Evolutionary conservation across 1,140 invertebrate species (phyloP).

Genomic region (Ceratina calcarata): DNA sequence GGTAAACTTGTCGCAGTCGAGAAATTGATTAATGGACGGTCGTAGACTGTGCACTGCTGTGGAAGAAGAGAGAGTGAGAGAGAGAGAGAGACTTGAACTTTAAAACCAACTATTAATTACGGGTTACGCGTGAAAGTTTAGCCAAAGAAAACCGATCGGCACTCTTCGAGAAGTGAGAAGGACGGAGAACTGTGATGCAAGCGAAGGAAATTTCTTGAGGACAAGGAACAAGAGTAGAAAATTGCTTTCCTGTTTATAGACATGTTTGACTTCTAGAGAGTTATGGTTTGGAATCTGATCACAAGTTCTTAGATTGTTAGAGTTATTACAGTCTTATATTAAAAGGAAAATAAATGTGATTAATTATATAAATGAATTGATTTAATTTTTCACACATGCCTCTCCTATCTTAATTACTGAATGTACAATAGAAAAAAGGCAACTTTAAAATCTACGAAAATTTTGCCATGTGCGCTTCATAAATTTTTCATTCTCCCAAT

Average conservation of each 20-base stretch:
- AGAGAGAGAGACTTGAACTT: constrained; percentile 13
- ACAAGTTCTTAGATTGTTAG: too few species aligned
- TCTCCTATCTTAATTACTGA: too few species aligned
- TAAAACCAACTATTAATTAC: constrained; percentile 45
- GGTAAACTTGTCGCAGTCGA: constrained; percentile 29
- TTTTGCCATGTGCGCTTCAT: neutral
- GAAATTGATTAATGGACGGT: constrained; percentile 42
- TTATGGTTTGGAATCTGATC: neutral
- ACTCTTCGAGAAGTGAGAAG: neutral
- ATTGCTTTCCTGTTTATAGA: neutral
- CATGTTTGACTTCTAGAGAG: neutral
- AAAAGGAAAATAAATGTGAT: too few species aligned
- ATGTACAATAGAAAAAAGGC: too few species aligned
- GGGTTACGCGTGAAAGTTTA: neutral
- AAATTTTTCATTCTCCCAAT: too few species aligned
- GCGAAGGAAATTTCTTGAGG: neutral
- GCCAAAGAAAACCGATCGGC: neutral
- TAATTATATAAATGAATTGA: too few species aligned
- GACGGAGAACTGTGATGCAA: neutral
- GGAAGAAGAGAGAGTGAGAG: neutral
- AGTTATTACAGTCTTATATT: too few species aligned
- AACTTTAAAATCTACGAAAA: neutral
- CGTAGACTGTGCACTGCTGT: neutral
- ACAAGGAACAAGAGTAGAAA: neutral
- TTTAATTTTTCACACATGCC: too few species aligned